Evolutionary conservation across 2,113 vertebrate species (phyloP), one percentile per base, ranked within the genome.

Genomic region (Riparia riparia): DNA sequence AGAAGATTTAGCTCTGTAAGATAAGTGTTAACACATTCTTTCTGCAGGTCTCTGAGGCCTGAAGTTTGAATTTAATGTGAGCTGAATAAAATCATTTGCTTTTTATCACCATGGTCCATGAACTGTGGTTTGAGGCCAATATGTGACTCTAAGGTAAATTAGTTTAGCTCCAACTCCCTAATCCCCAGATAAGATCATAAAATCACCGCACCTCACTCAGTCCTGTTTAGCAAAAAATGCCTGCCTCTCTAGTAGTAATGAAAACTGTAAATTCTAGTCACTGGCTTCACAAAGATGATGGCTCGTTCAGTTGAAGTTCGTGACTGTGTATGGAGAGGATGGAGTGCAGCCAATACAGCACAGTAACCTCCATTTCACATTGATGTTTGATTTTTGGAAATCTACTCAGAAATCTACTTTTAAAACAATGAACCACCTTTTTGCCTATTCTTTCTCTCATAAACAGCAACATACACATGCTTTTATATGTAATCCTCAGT

Each of bases 21-120:
- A 91, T 96, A 97, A 97, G 96, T 90, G 93, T 82, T 97, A 98
- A 97, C 93, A 88, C 78, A 78, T 97, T 88, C 92, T 96, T 97
- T 97, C 94, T 95, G 85, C 72, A 82, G 82, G 90, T 97, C 97
- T 96, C 87, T 86, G 87, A 82, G 79, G 95, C 54, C 91, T 90
- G 74, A 68, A 93, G 91, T 91, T 96, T 96, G 91, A 96, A 98
- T 94, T 97, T 97, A 96, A 96, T 96, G 89, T 84, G 94, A 97
- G 73, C 69, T 68, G 97, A 97, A 96, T 93, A 80, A 97, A 97
- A 97, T 96, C 5, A 97, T 97, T 98, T 97, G 90, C 96, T 97
- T 98, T 97, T 98, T 98, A 98, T 98, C 97, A 97, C 95, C 92
- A 86, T 68, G 94, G 95, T 97, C 97, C 95, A 94, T 86, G 91